phyloP scores from a whole-genome alignment of 2,113 vertebrate species.

The Albula glossodonta region DNA sequence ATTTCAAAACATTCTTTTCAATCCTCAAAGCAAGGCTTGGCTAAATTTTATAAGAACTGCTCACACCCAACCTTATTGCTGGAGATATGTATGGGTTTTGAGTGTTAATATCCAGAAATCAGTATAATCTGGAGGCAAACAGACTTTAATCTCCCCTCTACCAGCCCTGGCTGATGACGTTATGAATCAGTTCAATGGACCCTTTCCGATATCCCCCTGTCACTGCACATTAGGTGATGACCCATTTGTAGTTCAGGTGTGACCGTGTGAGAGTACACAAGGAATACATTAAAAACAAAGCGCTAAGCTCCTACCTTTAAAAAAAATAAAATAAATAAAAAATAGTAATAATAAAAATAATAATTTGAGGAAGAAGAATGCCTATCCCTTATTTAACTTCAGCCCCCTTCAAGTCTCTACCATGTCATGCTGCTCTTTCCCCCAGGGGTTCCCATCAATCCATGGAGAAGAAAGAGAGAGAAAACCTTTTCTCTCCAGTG shows the following conservation, averaged over 20 bases:
- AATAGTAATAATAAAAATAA: background rate
- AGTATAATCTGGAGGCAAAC: conserved; percentile 44
- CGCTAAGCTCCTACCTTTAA: background rate
- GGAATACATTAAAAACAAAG: background rate
- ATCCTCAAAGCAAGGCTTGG: background rate
- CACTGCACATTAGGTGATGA: conserved; percentile 50
- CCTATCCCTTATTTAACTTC: background rate
- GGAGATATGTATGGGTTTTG: background rate
- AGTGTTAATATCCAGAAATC: conserved; percentile 48
- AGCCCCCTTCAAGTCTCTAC: background rate
- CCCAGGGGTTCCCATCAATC: background rate
- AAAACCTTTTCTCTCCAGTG: conserved; percentile 15
- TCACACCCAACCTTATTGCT: background rate
- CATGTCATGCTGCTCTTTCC: background rate
- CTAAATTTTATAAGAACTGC: background rate
- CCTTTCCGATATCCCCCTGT: background rate
- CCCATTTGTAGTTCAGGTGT: conserved; percentile 31
- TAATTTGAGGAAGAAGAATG: no score
- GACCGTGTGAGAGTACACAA: background rate
- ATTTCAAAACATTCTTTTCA: conserved; percentile 9
- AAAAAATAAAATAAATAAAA: background rate
- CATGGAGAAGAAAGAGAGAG: conserved; percentile 47
- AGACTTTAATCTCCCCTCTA: conserved; percentile 64
- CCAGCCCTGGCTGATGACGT: conserved; percentile 40
- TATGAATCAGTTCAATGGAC: background rate